Conservation (phyloP, 92 coral and sea anemone species). For the Palythoa caribaeorum region DNA sequence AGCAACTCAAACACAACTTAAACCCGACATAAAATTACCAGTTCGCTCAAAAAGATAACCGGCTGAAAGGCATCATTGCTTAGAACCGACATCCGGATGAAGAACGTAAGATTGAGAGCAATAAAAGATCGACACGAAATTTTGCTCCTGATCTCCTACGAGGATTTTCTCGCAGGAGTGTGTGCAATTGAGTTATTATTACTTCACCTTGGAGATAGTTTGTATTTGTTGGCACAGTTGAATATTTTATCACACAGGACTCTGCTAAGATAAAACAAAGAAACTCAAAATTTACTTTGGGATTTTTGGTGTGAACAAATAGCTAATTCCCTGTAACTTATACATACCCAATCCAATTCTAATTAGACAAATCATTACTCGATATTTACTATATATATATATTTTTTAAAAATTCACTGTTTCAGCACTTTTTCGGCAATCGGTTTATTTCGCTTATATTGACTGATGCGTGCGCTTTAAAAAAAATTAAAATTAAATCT, state of each 20-base stretch:
- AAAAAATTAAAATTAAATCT: neutral
- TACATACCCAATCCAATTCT: neutral
- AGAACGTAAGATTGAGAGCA: neutral
- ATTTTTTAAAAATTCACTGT: neutral
- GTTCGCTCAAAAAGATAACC: slow-evolving; percentile 30
- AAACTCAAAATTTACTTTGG: neutral
- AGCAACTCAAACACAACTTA: slow-evolving; percentile 38
- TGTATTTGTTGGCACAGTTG: too few relatives aligned
- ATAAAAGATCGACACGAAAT: neutral
- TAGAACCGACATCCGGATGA: slow-evolving; percentile 26
- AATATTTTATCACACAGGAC: too few relatives aligned
- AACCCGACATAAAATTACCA: slow-evolving; percentile 37
- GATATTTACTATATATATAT: neutral
- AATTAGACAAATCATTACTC: neutral
- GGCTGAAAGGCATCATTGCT: neutral
- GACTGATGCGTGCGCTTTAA: neutral
- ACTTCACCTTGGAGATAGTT: neutral
- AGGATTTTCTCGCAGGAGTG: neutral
- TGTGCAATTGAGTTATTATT: neutral
- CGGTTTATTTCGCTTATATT: neutral
- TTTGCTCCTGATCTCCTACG: neutral
- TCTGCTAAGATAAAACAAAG: too few relatives aligned
- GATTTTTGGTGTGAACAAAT: slow-evolving; percentile 8
- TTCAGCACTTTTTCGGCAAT: neutral
- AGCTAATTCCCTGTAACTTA: slow-evolving; percentile 9